Evolutionary conservation across 2,113 vertebrate genomes (phyloP), one percentile per base, ranked within the genome.

Genomic region (Erythrocebus patas): DNA sequence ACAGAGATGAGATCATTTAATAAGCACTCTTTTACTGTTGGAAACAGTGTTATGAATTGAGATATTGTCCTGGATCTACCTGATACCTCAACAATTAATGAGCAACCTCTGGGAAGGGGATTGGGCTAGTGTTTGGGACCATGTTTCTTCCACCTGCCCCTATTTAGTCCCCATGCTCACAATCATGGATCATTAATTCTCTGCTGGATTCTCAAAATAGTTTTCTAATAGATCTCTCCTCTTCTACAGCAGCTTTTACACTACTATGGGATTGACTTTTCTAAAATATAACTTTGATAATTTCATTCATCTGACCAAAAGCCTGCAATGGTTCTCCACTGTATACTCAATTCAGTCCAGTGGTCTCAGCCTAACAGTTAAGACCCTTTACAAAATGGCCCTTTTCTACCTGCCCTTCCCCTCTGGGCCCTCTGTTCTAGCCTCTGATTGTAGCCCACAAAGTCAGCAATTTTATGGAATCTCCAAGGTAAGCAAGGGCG

Each of bases 21-120:
- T 94, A 96, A 93, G 76, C 92, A 43, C 82, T 94, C n/a, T 66
- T 97, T 96, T 83, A 85, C 75, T 92, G 73, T 87, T 61, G 55
- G 83, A 89, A 97, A 81, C 75, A 95, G 92, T 72, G 32, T 10
- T 59, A 55, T 97, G 38, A 45, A 90, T 23, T 93, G 43, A 84
- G 50, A 66, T 68, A 22, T 88, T 78, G 64, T 73, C 38, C 79
- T 85, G 52, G 3, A 92, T 68, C 83, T 50, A 40, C 32, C 64
- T 85, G 84, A 73, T 30, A 45, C n/a, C 52, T 82, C 20, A 64
- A 45, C 61, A 91, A 59, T 43, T 68, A 84, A 73, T 61, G 43
- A 95, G n/a, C 30, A 82, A 48, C n/a, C 43, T 40, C 17, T 40
- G 14, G 35, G 23, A 92, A 90, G 25, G 6, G 14, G 7, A 68